Evolutionary conservation across 2,797 vertebrate species (phyloP), one percentile per base, ranked within the genome.

Genomic region (Neomorphus geoffroyi): DNA sequence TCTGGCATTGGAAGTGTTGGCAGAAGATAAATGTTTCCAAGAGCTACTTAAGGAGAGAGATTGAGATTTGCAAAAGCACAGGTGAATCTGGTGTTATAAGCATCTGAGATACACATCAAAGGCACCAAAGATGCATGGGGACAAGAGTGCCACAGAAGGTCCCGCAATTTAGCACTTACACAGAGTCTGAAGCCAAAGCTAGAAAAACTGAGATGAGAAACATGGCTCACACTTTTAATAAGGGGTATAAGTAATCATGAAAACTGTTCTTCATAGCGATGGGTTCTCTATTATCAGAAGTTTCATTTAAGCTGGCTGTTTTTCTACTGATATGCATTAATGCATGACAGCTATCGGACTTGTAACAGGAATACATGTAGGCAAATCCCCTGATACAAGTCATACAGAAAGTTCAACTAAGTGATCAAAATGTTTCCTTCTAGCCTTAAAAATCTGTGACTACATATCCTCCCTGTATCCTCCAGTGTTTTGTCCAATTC

Each of bases 401-500:
- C 64, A 79, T 56, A 43, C n/a, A 84, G 93, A n/a, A 92, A 64
- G 39, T 88, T 85, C 72, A 67, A 88, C 72, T 88, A 72, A 91
- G 60, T 70, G 65, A 71, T 41, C 85, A 69, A 58, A 72, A 84
- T 32, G 60, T 33, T 54, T 77, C 54, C 72, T 89, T 88, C 72
- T 78, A 89, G 75, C 61, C 57, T 74, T 78, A 80, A 91, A 93
- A 93, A 91, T 78, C 41, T 61, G 65, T 54, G 35, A 75, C 73
- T 71, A 22, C 35, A 65, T 61, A 80, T 61, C 53, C 54, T 91
- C 65, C 51, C 33, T 48, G 8, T 71, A 91, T 93, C 70, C 91
- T 86, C 80, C 46, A 86, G 79, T 61, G 91, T 67, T 95, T 92
- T 78, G 85, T 93, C 57, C 72, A 88, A 67, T 32, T 41, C 74